Base-by-base conservation (phyloP, 2,113 vertebrate species). In the Festucalex cinctus region DNA sequence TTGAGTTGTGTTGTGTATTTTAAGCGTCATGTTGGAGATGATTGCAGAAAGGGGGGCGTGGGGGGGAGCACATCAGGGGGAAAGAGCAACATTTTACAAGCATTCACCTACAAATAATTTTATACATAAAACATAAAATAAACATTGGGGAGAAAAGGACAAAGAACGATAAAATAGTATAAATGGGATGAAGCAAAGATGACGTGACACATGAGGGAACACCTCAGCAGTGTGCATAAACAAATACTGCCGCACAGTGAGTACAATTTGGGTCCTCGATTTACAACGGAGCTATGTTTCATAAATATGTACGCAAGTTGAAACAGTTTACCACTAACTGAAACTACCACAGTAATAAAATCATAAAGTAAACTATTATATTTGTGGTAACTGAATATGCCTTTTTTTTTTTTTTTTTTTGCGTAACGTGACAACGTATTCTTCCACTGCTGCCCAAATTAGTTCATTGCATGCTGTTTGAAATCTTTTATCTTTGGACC, bases 11-110 rank as follows among this genome's bases (percentile, higher is more conserved):
- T 44, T 63, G 10, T 56, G 20, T 4, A 24, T 41, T 62, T 37
- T 35, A 17, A 41, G 53, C 49, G 35, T 75, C 77, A 87, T 81
- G 76, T 75, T 78, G 68, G 76, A 74, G 76, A 79, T 54, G 35
- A 75, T 3, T 66, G 35, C 22, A 77, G 78, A 63, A 9, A 16
- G 16, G 43, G 28, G 16, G 43, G n/a, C n/a, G n/a, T n/a, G 16
- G 43, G 16, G 39, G 39, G 70, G 53, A 66, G 22, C 9, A 35
- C 8, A 36, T 0, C 69, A 63, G 16, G 67, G 43, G 54, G 17
- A 36, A 71, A 78, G 37, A 28, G 41, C 1, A 56, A 13, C 1
- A 32, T 26, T 32, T 26, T 17, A 57, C 26, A 57, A 57, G 1
- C 16, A 16, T 9, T 51, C 48, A 46, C 44, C 8, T 22, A 22